Evolutionary conservation across 2,797 vertebrate genomes (phyloP).

Genomic region (Coendou prehensilis): DNA sequence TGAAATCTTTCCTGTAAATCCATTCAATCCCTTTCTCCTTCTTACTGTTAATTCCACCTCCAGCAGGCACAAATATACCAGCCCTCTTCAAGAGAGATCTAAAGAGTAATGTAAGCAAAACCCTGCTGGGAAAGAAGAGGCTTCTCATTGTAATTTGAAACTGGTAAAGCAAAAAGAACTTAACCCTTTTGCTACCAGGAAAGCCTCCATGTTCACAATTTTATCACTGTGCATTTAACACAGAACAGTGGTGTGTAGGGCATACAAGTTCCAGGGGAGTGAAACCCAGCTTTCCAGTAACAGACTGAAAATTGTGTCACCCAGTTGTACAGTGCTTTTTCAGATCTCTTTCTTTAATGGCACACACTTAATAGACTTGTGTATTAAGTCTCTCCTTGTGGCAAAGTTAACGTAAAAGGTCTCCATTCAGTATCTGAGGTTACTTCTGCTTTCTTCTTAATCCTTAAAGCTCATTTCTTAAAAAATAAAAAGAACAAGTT

Average conservation of each 20-base stretch:
- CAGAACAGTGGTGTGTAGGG: not conserved
- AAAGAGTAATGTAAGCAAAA: conserved; percentile 97
- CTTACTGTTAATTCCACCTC: conserved; percentile 96
- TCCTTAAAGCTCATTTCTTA: conserved; percentile 57
- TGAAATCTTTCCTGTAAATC: conserved; percentile 90
- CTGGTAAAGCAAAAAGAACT: conserved; percentile 92
- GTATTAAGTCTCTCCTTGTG: conserved; percentile 67
- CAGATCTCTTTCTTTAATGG: conserved; percentile 52
- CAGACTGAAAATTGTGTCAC: conserved; percentile 59
- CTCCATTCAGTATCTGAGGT: conserved; percentile 49
- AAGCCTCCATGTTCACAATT: conserved; percentile 81
- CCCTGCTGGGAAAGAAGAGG: conserved; percentile 98
- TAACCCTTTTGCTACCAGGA: conserved; percentile 91
- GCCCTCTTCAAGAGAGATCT: conserved; percentile 94
- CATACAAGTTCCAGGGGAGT: conserved; percentile 53
- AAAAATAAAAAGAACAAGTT: conserved; percentile 64
- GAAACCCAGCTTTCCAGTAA: conserved; percentile 64
- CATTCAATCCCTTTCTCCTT: conserved; percentile 93
- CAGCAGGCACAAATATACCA: conserved; percentile 95
- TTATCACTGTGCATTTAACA: conserved; percentile 76
- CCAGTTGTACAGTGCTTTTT: conserved; percentile 37
- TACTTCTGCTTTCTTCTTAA: conserved; percentile 65
- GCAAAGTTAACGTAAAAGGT: conserved; percentile 63
- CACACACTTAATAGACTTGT: conserved; percentile 62
- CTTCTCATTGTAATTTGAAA: conserved; percentile 99